Conservation (phyloP, 2,888 invertebrate genomes). For the Tenthredo scrophulariae region DNA sequence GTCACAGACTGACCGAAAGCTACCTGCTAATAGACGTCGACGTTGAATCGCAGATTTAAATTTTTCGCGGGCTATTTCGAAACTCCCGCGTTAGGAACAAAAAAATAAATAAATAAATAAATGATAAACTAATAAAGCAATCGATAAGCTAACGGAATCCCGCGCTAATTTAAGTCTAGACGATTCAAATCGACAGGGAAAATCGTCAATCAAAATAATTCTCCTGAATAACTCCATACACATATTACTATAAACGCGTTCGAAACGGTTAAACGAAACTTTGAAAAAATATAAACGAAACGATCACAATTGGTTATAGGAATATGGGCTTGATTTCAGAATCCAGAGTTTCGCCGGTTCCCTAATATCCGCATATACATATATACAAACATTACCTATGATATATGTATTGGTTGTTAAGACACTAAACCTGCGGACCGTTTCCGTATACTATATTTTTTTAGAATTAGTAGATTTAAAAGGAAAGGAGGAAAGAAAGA, state of each 20-base stretch:
- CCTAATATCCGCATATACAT: neutral
- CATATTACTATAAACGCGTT: neutral
- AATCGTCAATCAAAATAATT: slow-evolving; percentile 16
- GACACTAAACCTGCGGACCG: slow-evolving; percentile 40
- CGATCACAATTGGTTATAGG: neutral
- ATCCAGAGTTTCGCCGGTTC: slow-evolving; percentile 1
- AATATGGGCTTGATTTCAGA: neutral
- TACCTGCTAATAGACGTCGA: slow-evolving; percentile 20
- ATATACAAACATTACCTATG: neutral
- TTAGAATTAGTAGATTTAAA: slow-evolving; percentile 50
- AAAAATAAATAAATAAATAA: neutral
- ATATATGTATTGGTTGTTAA: slow-evolving; percentile 1
- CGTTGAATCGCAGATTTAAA: slow-evolving; percentile 9
- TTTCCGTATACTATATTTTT: slow-evolving; percentile 53
- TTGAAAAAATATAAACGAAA: neutral
- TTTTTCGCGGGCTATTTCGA: slow-evolving; percentile 27
- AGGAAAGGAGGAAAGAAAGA: neutral
- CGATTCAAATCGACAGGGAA: slow-evolving; percentile 2
- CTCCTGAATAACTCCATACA: slow-evolving; percentile 1
- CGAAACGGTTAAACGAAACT: neutral
- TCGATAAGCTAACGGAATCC: neutral
- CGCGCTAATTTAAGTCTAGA: neutral
- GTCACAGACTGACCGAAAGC: slow-evolving; percentile 52
- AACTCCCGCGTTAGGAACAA: neutral
- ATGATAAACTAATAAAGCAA: neutral